Evolutionary conservation across 2,888 invertebrate species (phyloP).

Genomic region (Plagodis pulveraria): DNA sequence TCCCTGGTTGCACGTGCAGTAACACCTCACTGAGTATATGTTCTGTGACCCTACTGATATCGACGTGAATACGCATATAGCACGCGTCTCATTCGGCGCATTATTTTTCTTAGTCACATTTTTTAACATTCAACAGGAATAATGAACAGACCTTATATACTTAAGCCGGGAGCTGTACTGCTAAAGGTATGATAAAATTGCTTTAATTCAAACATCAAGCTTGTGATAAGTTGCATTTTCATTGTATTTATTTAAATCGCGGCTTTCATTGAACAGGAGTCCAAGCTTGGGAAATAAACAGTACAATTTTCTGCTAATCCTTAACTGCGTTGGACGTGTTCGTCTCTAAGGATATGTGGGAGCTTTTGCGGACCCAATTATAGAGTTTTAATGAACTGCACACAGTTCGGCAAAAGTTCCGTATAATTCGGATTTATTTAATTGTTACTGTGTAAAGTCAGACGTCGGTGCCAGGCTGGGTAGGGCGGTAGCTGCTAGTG

Average conservation of each 20-base stretch:
- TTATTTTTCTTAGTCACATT: no score
- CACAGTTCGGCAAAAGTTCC: slow-evolving; percentile 50
- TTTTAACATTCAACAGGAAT: no score
- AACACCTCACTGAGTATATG: no score
- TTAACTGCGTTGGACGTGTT: slow-evolving; percentile 43
- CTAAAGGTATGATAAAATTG: no score
- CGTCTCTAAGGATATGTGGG: slow-evolving; percentile 40
- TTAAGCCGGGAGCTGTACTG: no score
- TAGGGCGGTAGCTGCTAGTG: slow-evolving; percentile 18
- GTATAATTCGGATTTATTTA: slow-evolving; percentile 57
- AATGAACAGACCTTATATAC: no score
- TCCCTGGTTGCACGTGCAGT: no score
- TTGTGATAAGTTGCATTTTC: no score
- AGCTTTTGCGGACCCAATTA: slow-evolving; percentile 53
- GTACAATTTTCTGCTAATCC: slow-evolving; percentile 48
- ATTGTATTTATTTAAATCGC: neutral
- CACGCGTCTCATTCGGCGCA: no score
- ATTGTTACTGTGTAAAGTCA: slow-evolving; percentile 45
- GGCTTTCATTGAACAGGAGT: slow-evolving; percentile 19
- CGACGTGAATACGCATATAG: no score
- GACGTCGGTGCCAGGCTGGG: slow-evolving; percentile 10
- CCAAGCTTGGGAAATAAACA: slow-evolving; percentile 30
- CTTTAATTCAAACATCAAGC: no score
- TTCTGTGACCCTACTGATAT: no score
- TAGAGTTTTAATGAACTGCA: slow-evolving; percentile 64